These are phyloP conservation scores for Himalopsyche tibetana DNA, from an alignment of 2,888 invertebrate genomes.

Conservation along the genomic window DNA sequence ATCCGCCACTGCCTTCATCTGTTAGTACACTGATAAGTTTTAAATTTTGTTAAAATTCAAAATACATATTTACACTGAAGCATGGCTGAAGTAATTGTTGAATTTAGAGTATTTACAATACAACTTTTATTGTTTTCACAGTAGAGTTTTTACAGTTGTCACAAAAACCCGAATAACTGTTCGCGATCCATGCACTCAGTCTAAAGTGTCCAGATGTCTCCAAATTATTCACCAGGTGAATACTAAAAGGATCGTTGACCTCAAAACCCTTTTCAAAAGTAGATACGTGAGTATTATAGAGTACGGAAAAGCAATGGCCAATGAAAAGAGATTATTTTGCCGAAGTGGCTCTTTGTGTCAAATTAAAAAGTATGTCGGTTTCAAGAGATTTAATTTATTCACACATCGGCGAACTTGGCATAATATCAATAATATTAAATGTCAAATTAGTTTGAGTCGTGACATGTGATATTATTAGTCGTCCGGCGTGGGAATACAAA, in stretches of 20 bases:
- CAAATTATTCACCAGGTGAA: conserved; percentile 16
- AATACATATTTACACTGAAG: no score
- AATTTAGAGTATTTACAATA: no score
- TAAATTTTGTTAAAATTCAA: no score
- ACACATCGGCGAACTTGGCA: conserved; percentile 2
- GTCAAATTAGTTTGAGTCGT: conserved; percentile 1
- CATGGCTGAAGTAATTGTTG: no score
- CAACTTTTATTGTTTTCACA: neutral
- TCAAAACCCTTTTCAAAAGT: conserved; percentile 17
- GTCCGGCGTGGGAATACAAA: neutral
- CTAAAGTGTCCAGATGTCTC: neutral
- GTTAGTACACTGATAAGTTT: no score
- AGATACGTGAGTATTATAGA: conserved; percentile 21
- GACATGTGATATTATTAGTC: conserved; percentile 15
- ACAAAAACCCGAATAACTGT: neutral
- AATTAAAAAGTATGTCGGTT: neutral
- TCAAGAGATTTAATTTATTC: conserved; percentile 1
- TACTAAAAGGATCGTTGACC: conserved; percentile 17
- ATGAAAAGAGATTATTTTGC: neutral
- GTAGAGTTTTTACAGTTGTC: neutral
- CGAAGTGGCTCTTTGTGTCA: neutral
- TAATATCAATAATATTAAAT: conserved; percentile 30
- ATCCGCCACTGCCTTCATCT: no score
- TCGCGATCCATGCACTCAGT: neutral
- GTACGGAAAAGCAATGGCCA: neutral